These are phyloP conservation scores for Phaenicophaeus curvirostris DNA, from an alignment of 2,797 vertebrate genomes.

Conservation along the genomic window DNA sequence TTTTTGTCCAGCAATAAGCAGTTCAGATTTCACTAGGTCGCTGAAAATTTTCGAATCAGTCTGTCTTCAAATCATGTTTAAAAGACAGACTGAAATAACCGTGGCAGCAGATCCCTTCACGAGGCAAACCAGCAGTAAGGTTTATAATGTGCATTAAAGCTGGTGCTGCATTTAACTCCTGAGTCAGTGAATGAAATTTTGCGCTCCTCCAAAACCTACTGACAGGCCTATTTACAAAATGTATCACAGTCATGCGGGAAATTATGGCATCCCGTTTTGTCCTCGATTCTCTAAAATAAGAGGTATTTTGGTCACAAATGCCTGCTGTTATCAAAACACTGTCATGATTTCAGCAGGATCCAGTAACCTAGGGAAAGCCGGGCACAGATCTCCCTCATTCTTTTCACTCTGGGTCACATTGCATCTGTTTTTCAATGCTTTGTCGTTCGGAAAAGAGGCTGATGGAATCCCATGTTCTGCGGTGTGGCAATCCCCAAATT, in stretches of 20 bases:
- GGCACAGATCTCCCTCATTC: not conserved
- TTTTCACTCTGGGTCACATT: not conserved
- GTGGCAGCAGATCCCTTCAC: not conserved
- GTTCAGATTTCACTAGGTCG: slow-evolving; percentile 37
- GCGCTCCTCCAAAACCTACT: not conserved
- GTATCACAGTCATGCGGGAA: not conserved
- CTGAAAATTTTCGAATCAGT: not conserved
- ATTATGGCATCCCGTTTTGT: not conserved
- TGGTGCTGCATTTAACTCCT: not conserved
- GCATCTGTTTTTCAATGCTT: not conserved
- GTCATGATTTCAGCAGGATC: not conserved
- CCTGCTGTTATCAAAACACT: not conserved
- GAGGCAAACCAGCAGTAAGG: not conserved
- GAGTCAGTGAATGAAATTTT: not conserved
- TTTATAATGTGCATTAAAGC: not conserved
- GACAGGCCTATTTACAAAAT: not conserved
- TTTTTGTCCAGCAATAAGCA: slow-evolving; percentile 15
- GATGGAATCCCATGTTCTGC: not conserved
- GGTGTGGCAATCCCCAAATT: not conserved
- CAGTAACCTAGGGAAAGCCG: not conserved
- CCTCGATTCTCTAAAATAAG: not conserved
- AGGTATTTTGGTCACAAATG: not conserved
- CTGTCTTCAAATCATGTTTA: not conserved
- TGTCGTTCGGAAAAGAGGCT: not conserved
- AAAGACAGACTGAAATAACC: not conserved